Percentiles rank a stretch among this genome's conserved stretches.
Conservation (phyloP, 2,797 vertebrate species). For the Megaceryle alcyon region DNA sequence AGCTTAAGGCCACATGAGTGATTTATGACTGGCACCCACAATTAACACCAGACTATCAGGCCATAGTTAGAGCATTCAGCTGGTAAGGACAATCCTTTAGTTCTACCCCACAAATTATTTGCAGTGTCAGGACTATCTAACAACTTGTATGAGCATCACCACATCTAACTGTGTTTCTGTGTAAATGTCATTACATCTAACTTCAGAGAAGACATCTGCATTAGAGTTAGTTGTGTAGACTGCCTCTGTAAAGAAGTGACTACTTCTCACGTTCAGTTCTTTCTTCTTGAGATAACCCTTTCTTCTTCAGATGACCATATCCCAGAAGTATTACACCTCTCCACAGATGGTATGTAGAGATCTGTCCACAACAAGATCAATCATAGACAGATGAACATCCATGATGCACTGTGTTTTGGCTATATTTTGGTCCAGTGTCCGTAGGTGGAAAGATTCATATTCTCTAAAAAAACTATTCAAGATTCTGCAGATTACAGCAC, state of each 20-base stretch:
- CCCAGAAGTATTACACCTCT: not conserved
- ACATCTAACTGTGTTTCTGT: not conserved
- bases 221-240: not conserved
- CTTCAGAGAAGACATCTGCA: not conserved
- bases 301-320: not conserved
- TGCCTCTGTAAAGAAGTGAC: not conserved
- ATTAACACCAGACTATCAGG: not conserved
- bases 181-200: not conserved
- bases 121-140: not conserved
- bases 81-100: not conserved
- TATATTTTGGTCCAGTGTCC: not conserved
- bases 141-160: not conserved
- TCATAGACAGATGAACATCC: not conserved
- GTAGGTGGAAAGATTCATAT: not conserved
- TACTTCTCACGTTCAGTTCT: not conserved
- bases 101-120: not conserved
- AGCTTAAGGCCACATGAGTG: not conserved
- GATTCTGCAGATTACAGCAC: not conserved
- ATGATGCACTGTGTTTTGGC: not conserved
- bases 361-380: not conserved
- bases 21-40: not conserved
- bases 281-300: not conserved
- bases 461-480: not conserved
- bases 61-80: not conserved
- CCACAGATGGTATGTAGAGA: not conserved